phyloP scores from a whole-genome alignment of 2,113 vertebrate species.

The Zonotrichia leucophrys region DNA sequence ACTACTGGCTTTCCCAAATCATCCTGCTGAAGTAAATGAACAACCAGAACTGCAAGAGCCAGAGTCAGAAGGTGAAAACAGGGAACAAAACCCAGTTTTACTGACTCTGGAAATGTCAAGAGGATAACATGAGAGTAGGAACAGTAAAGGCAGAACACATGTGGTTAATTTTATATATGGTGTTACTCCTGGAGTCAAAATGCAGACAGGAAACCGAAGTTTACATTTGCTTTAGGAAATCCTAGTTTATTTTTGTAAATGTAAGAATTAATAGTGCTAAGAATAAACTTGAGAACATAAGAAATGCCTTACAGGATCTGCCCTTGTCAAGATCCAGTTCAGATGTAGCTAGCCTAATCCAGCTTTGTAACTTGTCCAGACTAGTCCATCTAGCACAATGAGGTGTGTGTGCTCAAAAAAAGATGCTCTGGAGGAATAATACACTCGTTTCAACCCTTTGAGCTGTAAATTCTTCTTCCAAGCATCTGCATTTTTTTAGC shows the following conservation, averaged over 20 bases:
- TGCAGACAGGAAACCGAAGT: background rate
- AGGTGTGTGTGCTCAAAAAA: accelerated
- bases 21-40: background rate
- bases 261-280: background rate
- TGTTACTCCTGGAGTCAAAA: background rate
- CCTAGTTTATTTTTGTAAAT: background rate
- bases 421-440: background rate
- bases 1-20: background rate
- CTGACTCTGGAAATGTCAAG: background rate
- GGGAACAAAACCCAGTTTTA: background rate
- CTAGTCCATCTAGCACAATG: background rate
- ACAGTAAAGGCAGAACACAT: background rate
- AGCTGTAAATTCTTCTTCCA: background rate
- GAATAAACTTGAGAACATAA: background rate
- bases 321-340: background rate
- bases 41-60: background rate
- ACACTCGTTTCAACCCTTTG: background rate
- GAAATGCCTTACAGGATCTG: background rate
- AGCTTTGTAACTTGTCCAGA: background rate
- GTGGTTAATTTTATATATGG: background rate
- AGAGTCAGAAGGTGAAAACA: background rate
- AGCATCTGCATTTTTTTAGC: background rate
- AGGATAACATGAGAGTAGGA: background rate
- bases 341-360: background rate
- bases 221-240: background rate